phyloP scores from a whole-genome alignment of 2,888 invertebrate species.

The Malacosoma neustria region DNA sequence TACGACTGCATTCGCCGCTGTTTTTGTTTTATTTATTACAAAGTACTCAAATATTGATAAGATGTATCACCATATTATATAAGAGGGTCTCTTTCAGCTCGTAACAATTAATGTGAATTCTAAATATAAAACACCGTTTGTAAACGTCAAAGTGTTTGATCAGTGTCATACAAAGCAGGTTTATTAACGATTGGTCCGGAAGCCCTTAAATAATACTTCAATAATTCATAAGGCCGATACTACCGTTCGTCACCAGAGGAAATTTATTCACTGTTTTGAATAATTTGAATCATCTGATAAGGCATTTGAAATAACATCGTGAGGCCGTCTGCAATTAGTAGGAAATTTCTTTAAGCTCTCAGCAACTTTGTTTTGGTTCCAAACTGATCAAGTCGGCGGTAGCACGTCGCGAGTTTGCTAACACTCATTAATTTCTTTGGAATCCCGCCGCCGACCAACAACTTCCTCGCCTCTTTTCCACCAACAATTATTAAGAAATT shows the following conservation, averaged over 20 bases:
- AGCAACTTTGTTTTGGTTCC: constrained; percentile 69
- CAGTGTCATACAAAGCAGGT: background rate
- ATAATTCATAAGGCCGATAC: constrained; percentile 28
- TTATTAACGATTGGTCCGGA: background rate
- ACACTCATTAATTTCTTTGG: constrained; percentile 73
- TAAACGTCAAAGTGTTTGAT: background rate
- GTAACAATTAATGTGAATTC: too few species aligned
- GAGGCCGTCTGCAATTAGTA: constrained; percentile 48
- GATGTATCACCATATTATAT: too few species aligned
- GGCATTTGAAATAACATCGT: constrained; percentile 33
- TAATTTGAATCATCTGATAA: constrained; percentile 38
- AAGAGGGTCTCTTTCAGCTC: too few species aligned
- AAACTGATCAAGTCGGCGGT: constrained; percentile 65
- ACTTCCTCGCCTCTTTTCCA: constrained; percentile 51
- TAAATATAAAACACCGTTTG: constrained; percentile 1
- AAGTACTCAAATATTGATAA: too few species aligned
- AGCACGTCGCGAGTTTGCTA: constrained; percentile 66
- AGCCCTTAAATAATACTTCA: constrained; percentile 10
- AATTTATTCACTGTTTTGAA: constrained; percentile 37
- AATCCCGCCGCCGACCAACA: constrained; percentile 53
- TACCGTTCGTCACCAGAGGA: constrained; percentile 20
- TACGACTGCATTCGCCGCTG: too few species aligned
- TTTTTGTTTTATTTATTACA: too few species aligned
- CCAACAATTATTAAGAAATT: constrained; percentile 66
- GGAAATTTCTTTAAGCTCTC: constrained; percentile 54